Percentiles rank a stretch among this genome's conserved stretches.
phyloP scores from a whole-genome alignment of 2,888 invertebrate genomes.

The Nezara viridula region DNA sequence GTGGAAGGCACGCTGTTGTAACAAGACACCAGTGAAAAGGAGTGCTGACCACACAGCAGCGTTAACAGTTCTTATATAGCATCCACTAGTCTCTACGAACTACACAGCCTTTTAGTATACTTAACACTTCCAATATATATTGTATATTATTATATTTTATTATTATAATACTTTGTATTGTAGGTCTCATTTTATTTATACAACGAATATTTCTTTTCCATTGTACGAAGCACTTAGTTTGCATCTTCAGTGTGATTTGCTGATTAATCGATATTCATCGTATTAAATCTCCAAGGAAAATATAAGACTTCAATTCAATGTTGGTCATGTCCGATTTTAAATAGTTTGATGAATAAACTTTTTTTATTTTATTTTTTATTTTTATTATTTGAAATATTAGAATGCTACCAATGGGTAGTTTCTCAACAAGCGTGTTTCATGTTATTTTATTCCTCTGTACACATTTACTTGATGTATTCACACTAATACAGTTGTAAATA shows the following conservation, averaged over 20 bases:
- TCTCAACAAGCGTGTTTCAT: too few relatives aligned
- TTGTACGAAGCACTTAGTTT: neutral
- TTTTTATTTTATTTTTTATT: too few relatives aligned
- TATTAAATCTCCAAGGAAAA: neutral
- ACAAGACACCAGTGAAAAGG: neutral
- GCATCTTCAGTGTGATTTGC: neutral
- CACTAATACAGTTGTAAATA: too few relatives aligned
- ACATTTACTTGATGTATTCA: too few relatives aligned
- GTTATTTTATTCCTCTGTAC: too few relatives aligned
- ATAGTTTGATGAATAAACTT: too few relatives aligned
- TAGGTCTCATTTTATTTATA: neutral
- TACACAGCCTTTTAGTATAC: neutral
- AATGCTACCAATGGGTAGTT: too few relatives aligned
- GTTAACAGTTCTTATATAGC: conserved; percentile 9
- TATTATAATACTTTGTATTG: too few relatives aligned
- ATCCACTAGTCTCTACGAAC: neutral
- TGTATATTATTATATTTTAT: neutral
- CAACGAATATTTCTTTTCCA: neutral
- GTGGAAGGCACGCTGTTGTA: neutral
- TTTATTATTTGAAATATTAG: too few relatives aligned
- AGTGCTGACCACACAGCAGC: neutral
- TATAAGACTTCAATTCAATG: too few relatives aligned
- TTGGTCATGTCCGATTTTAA: too few relatives aligned
- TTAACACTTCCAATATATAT: neutral
- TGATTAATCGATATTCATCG: neutral